Conservation (phyloP, 2,113 vertebrate species). For the human region GRCh38 chr6:147603001-147603500, state of each 20-base stretch:
- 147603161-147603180: background rate
- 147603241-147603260: background rate
- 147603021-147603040: background rate
- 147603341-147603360: background rate
- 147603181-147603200: background rate
- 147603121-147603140: slow-evolving; percentile 3
- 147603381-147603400: slow-evolving; percentile 37
- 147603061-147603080: slow-evolving; percentile 7
- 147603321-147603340: background rate
- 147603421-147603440: background rate
- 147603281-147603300: background rate
- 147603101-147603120: background rate
- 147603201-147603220: slow-evolving; percentile 26
- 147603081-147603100: background rate
- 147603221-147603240: background rate
- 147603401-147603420: background rate
- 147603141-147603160: background rate
- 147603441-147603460: background rate
- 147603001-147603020: background rate
- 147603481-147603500: background rate
- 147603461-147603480: background rate
- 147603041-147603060: background rate
- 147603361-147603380: background rate
- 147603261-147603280: background rate
- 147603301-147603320: background rate